Evolutionary conservation across 2,888 invertebrate genomes (phyloP), one percentile per base, ranked within the genome.

Genomic region (Trichogramma evanescens): DNA sequence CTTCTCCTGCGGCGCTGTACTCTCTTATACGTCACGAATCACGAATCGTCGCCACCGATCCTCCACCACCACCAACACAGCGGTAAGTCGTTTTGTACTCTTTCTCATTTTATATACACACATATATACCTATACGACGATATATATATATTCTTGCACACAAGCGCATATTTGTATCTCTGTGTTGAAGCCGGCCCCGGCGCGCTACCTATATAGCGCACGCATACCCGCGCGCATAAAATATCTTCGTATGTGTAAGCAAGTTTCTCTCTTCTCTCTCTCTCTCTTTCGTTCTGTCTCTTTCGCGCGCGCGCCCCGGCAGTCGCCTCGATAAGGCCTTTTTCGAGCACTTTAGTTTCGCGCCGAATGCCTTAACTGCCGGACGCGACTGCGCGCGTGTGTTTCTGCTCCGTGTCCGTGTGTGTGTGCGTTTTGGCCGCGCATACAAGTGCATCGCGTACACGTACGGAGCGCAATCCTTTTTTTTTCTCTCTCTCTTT

Each of bases 271-370:
- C 26, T 26, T 26, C 26, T 26, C 26, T 26, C 26, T 26, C 26
- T 26, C 26, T 26, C 26, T 26, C 26, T 26, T 26, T 26, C 26
- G 26, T 26, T 26, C 26, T 26, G 26, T 26, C 26, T 26, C 26
- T 26, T 26, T 26, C 26, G 10, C 8, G 41, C 26, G 44, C 44
- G 40, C 5, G 38, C 55, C 42, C 49, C 5, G 50, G 42, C 45
- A 26, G 50, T 50, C 54, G 48, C 45, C 60, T 53, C 61, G 61
- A 61, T 56, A 54, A 51, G 56, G 54, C 61, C 43, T 57, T 61
- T 58, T 61, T 48, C 26, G 26, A 26, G 26, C 26, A 61, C 50
- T 54, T 61, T 61, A 61, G 61, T 61, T 61, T 50, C 50, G 50
- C 57, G 54, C 51, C 61, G 60, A 50, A 56, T 53, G 60, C 53